A percentile compares a stretch with the other conserved stretches of the same genome.
These are phyloP conservation scores for Calephelis nemesis DNA, from an alignment of 1,140 invertebrate genomes.

Conservation along the genomic window DNA sequence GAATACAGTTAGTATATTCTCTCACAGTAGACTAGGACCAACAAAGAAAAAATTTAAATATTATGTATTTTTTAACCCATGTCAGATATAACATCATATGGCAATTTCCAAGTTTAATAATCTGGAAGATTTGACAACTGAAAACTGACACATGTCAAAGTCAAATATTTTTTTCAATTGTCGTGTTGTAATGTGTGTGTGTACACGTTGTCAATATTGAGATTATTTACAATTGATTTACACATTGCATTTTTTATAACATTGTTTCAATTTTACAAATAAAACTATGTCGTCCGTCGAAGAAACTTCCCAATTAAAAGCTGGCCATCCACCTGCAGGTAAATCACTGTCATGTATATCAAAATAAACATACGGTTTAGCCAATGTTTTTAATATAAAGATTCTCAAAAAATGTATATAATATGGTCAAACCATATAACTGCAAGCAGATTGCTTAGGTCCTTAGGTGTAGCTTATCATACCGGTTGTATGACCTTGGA, in stretches of 20 bases:
- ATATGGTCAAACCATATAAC: background rate
- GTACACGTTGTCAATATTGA: constrained; percentile 58
- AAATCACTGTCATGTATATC: constrained; percentile 30
- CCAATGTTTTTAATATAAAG: background rate
- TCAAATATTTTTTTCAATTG: constrained; percentile 15
- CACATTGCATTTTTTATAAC: background rate
- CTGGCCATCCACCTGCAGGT: constrained; percentile 93
- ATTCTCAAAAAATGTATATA: background rate
- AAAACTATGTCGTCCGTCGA: constrained; percentile 75
- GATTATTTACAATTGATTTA: constrained; percentile 40
- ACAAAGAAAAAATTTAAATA: no score
- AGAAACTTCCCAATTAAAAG: constrained; percentile 85
- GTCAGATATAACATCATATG: no score
- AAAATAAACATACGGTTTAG: background rate
- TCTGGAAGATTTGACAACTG: background rate
- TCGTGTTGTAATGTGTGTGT: constrained; percentile 16
- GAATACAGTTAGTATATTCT: no score
- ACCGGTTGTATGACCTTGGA: constrained; percentile 6
- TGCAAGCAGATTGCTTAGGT: background rate
- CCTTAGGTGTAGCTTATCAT: background rate
- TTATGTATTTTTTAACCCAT: no score
- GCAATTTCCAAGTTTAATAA: no score
- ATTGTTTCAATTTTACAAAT: constrained; percentile 20
- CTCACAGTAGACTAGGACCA: no score
- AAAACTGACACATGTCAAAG: constrained; percentile 4